phyloP scores from a whole-genome alignment of 2,113 vertebrate species.

The Lichenostomus cassidix region DNA sequence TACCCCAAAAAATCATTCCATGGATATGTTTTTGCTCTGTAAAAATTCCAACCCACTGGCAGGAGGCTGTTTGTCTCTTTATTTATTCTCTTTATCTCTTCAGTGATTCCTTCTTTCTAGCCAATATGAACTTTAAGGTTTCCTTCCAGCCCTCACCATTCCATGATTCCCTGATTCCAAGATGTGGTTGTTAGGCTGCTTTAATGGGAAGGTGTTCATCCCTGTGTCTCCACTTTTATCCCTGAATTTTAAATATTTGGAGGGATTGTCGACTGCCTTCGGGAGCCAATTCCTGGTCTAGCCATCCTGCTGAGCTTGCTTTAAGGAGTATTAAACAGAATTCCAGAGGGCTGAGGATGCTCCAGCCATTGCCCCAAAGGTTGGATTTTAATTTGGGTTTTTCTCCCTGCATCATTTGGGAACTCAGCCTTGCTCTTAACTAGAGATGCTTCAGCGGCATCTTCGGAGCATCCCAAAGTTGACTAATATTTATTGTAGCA shows the following conservation, averaged over 20 bases:
- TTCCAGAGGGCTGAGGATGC: not conserved
- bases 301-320: not conserved
- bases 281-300: not conserved
- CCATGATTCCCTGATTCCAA: not conserved
- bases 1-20: fast-evolving
- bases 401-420: not conserved
- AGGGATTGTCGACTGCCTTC: not conserved
- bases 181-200: not conserved
- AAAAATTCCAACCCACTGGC: not conserved
- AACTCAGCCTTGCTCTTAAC: not conserved
- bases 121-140: not conserved
- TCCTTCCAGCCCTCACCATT: not conserved
- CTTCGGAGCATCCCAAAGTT: fast-evolving
- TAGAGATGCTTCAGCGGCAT: fast-evolving
- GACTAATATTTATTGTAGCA: not conserved
- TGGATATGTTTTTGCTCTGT: not conserved
- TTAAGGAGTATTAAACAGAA: not conserved
- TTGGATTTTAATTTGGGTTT: not conserved
- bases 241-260: not conserved
- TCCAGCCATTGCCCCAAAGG: not conserved
- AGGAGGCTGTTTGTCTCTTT: not conserved
- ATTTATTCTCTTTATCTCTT: not conserved
- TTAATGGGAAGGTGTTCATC: not conserved
- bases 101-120: not conserved
- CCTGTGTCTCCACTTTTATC: not conserved